Base-by-base conservation (phyloP, 2,797 vertebrate species). In the Echiichthys vipera region DNA sequence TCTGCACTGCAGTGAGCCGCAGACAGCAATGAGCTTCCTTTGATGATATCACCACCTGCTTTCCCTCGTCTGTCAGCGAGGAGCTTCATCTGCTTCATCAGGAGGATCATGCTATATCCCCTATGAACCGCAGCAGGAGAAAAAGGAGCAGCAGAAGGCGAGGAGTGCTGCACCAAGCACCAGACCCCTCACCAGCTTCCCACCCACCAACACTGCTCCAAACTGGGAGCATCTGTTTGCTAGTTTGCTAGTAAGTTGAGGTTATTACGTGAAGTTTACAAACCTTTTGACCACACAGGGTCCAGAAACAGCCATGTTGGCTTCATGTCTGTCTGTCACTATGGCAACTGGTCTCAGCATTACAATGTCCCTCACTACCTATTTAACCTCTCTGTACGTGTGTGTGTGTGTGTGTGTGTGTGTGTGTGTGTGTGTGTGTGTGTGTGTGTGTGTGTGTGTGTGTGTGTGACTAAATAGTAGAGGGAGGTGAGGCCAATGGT, bases 401-500 rank as follows among this genome's bases (percentile, higher is more conserved):
- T 29, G 22, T 49, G 56, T 51, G 15, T 4, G 24, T 39, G 25
- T 47, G 61, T 54, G 53, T 62, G 57, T 20, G 5, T 25, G 29
- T 29, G 22, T 49, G 56, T 51, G 15, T 4, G 24, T 39, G 25
- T 47, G 61, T 54, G 53, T 62, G 57, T 20, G 5, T 25, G 29
- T 29, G 22, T 49, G 56, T 51, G 15, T 4, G 24, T 20, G 5
- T 25, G 29, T 29, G 22, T 49, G 56, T 51, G 15, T 4, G 24
- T 39, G 25, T 47, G 61, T 54, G 53, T 62, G 57, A 36, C 68
- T 62, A 43, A 69, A 67, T 25, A 49, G 57, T 50, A n/a, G 50
- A 51, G 15, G 43, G 56, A 57, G 56, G 65, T 63, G 58, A 73
- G 62, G 78, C 56, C 68, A 62, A 72, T 57, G 75, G 81, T 73